phyloP scores from a whole-genome alignment of 2,113 vertebrate genomes.

The Elgaria multicarinata region DNA sequence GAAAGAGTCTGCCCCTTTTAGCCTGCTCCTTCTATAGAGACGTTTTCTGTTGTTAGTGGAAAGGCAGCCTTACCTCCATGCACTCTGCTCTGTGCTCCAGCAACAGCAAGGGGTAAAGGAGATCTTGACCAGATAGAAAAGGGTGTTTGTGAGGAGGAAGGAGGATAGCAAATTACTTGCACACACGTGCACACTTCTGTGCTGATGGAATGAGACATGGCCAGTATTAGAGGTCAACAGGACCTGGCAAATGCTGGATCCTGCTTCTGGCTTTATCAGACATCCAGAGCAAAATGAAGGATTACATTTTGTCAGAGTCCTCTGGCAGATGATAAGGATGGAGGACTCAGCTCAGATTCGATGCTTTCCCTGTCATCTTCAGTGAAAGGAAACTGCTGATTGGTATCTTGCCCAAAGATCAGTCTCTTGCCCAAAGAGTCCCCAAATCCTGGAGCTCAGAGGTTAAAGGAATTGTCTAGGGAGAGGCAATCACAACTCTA shows the following conservation, averaged over 20 bases:
- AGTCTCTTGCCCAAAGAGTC: not conserved
- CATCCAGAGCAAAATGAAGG: not conserved
- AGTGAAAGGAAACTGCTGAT: not conserved
- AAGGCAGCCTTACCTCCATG: not conserved
- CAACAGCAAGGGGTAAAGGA: not conserved
- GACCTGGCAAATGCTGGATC: not conserved
- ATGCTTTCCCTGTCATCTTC: not conserved
- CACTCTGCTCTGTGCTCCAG: not conserved
- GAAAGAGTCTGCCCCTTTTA: too few relatives aligned
- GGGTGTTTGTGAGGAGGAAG: not conserved
- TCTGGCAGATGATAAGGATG: not conserved
- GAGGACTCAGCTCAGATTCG: not conserved
- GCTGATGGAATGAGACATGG: conserved; percentile 2
- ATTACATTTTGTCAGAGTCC: not conserved
- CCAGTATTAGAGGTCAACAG: not conserved
- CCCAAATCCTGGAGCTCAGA: not conserved
- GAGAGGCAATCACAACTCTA: not conserved
- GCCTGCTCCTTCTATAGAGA: too few relatives aligned
- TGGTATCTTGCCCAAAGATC: not conserved
- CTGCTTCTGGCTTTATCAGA: conserved; percentile 1
- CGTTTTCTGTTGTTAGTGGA: too few relatives aligned
- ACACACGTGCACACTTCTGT: not conserved
- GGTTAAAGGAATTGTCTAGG: not conserved
- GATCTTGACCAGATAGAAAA: not conserved
- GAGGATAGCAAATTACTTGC: not conserved